phyloP scores from a whole-genome alignment of 2,797 vertebrate species.

The Enteromius radiatus region DNA sequence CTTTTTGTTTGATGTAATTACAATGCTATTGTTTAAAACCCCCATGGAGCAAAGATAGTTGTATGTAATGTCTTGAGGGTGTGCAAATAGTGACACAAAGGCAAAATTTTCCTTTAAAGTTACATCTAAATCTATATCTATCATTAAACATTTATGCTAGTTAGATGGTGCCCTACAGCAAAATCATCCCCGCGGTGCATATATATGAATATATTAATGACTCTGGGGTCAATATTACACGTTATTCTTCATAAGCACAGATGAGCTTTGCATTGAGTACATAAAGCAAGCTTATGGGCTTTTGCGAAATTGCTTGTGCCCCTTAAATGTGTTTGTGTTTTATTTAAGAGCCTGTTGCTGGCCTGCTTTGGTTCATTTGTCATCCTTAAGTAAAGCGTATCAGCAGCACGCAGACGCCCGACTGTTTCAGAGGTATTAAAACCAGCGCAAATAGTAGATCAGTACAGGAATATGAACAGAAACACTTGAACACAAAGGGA shows the following conservation, averaged over 20 bases:
- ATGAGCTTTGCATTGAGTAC: neutral
- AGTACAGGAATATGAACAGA: slow-evolving; percentile 26
- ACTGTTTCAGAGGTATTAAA: slow-evolving; percentile 33
- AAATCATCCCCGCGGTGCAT: neutral
- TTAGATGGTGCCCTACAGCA: neutral
- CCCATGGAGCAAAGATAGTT: neutral
- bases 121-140: neutral
- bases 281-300: slow-evolving; percentile 12
- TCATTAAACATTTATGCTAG: slow-evolving; percentile 5
- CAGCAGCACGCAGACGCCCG: slow-evolving; percentile 4
- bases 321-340: slow-evolving; percentile 22
- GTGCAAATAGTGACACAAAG: slow-evolving; percentile 13
- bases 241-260: neutral
- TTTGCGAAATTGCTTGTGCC: slow-evolving; percentile 6
- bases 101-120: neutral
- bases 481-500: slow-evolving; percentile 19
- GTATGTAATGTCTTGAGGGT: neutral
- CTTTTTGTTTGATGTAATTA: neutral
- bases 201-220: slow-evolving; percentile 38
- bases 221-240: neutral
- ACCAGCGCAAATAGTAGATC: slow-evolving; percentile 33
- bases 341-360: slow-evolving; percentile 11
- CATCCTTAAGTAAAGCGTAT: slow-evolving; percentile 37
- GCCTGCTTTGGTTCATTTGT: slow-evolving; percentile 20
- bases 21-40: too few species aligned